These are phyloP conservation scores for Sparidentex hasta DNA, from an alignment of 2,797 vertebrate genomes.

Conservation along the genomic window DNA sequence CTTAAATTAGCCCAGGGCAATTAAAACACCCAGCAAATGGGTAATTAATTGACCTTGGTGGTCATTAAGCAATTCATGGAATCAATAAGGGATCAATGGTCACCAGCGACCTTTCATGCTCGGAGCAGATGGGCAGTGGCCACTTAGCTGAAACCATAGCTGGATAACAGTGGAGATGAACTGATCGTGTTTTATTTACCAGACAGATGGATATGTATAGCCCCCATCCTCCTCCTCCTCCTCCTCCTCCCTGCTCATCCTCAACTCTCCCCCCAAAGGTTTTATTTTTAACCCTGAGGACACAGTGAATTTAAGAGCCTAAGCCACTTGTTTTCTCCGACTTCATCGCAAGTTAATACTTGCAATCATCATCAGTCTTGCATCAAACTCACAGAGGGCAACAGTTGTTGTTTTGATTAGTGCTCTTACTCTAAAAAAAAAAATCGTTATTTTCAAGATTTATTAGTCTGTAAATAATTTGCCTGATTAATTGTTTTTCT, in stretches of 20 bases:
- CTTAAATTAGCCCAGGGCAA: constrained; percentile 81
- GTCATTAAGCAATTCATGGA: constrained; percentile 81
- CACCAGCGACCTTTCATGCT: constrained; percentile 72
- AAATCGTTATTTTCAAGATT: not conserved
- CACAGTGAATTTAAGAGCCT: constrained; percentile 39
- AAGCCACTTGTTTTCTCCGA: constrained; percentile 23
- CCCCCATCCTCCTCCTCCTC: constrained; percentile 13
- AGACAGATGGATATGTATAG: constrained; percentile 79
- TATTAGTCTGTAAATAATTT: not conserved
- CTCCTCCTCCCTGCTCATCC: constrained; percentile 15
- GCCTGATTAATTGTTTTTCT: not conserved
- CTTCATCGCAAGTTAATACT: not conserved
- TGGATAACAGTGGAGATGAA: constrained; percentile 67
- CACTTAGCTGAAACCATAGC: constrained; percentile 76
- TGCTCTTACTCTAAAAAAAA: not conserved
- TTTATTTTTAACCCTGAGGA: constrained; percentile 61
- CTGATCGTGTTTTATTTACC: constrained; percentile 63
- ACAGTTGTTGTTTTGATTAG: not conserved
- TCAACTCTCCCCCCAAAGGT: constrained; percentile 33
- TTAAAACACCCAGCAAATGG: constrained; percentile 77
- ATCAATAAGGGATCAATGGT: constrained; percentile 83
- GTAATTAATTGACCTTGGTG: constrained; percentile 83
- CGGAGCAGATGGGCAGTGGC: constrained; percentile 78
- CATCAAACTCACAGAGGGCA: not conserved
- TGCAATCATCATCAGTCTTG: too few relatives aligned